Percentiles rank a stretch among this genome's conserved stretches.
These are phyloP conservation scores for Stenurella melanura DNA, from an alignment of 2,888 invertebrate species.

Conservation along the genomic window DNA sequence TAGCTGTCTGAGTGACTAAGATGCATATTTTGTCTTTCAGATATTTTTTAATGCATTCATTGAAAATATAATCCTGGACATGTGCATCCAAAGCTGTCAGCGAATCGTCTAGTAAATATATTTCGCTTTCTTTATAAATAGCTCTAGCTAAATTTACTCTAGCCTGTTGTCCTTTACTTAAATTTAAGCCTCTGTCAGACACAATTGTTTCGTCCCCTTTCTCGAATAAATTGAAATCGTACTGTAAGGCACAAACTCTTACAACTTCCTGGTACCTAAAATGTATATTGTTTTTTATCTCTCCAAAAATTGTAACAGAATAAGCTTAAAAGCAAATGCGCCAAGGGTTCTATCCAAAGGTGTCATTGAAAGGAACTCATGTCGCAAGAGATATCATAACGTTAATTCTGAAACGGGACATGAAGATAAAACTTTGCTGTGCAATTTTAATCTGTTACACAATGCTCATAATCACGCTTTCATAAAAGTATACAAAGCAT, in stretches of 20 bases:
- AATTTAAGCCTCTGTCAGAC: slow-evolving; percentile 83
- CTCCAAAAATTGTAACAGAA: too few species aligned
- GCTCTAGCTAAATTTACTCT: slow-evolving; percentile 90
- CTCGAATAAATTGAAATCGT: slow-evolving; percentile 83
- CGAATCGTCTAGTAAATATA: slow-evolving; percentile 91
- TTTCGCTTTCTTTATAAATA: slow-evolving; percentile 87
- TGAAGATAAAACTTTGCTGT: too few species aligned
- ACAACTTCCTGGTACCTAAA: slow-evolving; percentile 68
- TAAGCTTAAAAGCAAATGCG: too few species aligned
- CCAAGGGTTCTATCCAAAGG: too few species aligned
- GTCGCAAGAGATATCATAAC: too few species aligned
- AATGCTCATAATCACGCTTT: too few species aligned
- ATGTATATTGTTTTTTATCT: not conserved
- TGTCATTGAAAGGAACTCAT: too few species aligned
- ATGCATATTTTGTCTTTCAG: slow-evolving; percentile 81
- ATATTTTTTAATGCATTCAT: slow-evolving; percentile 81
- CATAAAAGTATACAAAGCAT: too few species aligned
- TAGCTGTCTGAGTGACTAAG: slow-evolving; percentile 83
- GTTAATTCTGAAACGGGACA: too few species aligned
- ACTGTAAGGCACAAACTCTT: slow-evolving; percentile 80
- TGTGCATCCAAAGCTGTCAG: slow-evolving; percentile 92
- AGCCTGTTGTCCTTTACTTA: slow-evolving; percentile 89
- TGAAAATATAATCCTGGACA: slow-evolving; percentile 89
- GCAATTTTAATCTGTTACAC: too few species aligned
- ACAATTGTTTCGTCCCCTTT: slow-evolving; percentile 87